Conservation (phyloP, 2,113 vertebrate genomes). For the Raja brachyura region DNA sequence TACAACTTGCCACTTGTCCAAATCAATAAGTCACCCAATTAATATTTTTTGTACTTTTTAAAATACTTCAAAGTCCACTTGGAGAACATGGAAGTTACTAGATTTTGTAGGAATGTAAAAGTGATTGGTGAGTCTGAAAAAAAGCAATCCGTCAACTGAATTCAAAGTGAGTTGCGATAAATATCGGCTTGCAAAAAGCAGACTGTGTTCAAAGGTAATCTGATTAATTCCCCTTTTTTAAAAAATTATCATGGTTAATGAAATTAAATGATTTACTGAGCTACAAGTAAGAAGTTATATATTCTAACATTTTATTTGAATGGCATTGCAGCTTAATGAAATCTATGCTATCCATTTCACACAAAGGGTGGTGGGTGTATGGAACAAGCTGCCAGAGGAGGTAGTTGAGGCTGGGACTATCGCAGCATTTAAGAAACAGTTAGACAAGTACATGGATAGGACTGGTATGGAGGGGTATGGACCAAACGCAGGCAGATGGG, state of each 20-base stretch:
- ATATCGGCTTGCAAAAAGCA: conserved; percentile 19
- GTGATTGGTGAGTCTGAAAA: background rate
- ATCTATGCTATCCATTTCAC: background rate
- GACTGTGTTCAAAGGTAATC: background rate
- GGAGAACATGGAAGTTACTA: conserved; percentile 40
- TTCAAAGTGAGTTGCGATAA: conserved; percentile 25
- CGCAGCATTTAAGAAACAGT: too few species aligned
- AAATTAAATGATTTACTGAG: background rate
- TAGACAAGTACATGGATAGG: too few species aligned
- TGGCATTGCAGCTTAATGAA: background rate
- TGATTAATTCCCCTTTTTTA: conserved; percentile 42
- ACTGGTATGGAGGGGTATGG: too few species aligned
- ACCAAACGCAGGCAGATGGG: too few species aligned
- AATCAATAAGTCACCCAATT: conserved; percentile 4
- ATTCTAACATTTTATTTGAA: background rate
- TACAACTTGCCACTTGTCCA: conserved; percentile 34
- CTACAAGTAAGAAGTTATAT: background rate
- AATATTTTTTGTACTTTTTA: conserved; percentile 18
- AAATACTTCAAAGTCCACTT: background rate
- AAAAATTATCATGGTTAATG: background rate
- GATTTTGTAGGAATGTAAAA: background rate
- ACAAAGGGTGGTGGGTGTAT: too few species aligned
- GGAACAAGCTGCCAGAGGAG: too few species aligned
- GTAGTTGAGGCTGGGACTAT: too few species aligned
- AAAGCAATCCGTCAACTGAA: background rate